A percentile compares a stretch with the other conserved stretches of the same genome.
Evolutionary conservation across 2,888 invertebrate species (phyloP).

Genomic region (Acrocyrtus sp.): DNA sequence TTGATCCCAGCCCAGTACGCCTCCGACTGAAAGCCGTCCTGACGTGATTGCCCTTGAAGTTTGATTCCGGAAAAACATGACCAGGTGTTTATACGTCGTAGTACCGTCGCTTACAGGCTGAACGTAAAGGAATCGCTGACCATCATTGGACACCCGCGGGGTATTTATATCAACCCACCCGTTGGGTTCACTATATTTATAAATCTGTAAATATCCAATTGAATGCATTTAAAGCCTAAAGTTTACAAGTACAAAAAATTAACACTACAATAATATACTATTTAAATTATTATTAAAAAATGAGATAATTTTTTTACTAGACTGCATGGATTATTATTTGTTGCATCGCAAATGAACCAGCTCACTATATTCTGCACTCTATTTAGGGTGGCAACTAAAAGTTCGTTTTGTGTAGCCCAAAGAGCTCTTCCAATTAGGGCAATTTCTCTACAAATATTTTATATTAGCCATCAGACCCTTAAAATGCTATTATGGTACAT

Average conservation of each 20-base stretch:
- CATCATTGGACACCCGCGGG: constrained; percentile 67
- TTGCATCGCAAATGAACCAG: too few species aligned
- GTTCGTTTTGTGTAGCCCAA: constrained; percentile 77
- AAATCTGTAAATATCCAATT: constrained; percentile 22
- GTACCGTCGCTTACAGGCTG: constrained; percentile 71
- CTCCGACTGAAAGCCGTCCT: constrained; percentile 78
- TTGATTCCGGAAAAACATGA: constrained; percentile 8
- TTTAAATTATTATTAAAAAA: too few species aligned
- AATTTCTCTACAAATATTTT: constrained; percentile 6
- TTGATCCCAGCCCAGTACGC: constrained; percentile 81
- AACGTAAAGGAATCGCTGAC: constrained; percentile 76
- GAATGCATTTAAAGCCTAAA: neutral
- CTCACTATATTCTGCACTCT: constrained; percentile 83
- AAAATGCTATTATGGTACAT: too few species aligned
- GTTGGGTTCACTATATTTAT: constrained; percentile 68
- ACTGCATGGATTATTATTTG: too few species aligned
- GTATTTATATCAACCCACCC: constrained; percentile 73
- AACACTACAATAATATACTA: too few species aligned
- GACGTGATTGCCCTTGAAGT: constrained; percentile 69
- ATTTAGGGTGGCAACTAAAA: constrained; percentile 89
- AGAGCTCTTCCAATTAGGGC: constrained; percentile 70
- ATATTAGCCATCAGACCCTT: too few species aligned
- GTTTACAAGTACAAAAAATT: too few species aligned
- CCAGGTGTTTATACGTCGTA: constrained; percentile 67
- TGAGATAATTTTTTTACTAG: too few species aligned